A percentile compares a stretch with the other conserved stretches of the same genome.
Evolutionary conservation across 2,888 invertebrate species (phyloP).

Genomic region (Philopedon plagiatum): DNA sequence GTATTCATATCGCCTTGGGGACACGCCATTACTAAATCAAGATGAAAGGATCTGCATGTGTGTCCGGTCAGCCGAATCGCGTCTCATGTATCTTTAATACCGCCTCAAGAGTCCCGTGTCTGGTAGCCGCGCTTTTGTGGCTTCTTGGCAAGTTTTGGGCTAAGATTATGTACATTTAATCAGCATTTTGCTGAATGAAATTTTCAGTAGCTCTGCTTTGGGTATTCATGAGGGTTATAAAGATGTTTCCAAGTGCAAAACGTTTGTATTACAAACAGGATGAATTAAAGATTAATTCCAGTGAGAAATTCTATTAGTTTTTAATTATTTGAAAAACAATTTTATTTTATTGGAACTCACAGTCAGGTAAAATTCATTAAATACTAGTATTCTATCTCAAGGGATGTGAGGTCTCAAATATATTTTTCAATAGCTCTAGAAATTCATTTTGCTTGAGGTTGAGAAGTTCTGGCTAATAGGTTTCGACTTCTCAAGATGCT

Average conservation of each 20-base stretch:
- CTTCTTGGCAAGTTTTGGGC: constrained; percentile 55
- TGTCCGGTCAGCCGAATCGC: constrained; percentile 55
- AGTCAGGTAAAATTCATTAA: too few species aligned
- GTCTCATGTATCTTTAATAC: constrained; percentile 59
- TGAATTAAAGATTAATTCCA: too few species aligned
- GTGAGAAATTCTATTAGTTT: too few species aligned
- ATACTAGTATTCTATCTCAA: too few species aligned
- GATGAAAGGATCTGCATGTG: constrained; percentile 56
- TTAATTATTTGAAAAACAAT: too few species aligned
- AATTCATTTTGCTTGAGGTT: too few species aligned
- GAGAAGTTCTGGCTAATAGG: too few species aligned
- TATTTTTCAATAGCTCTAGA: too few species aligned
- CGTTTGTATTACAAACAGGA: too few species aligned
- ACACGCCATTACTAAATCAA: constrained; percentile 58
- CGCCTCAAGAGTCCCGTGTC: constrained; percentile 51
- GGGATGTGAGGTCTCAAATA: too few species aligned
- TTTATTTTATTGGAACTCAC: too few species aligned
- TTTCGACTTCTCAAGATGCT: too few species aligned
- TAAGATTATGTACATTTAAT: constrained; percentile 58
- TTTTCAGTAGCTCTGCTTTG: constrained; percentile 22
- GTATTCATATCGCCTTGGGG: constrained; percentile 58
- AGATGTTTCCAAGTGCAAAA: constrained; percentile 8
- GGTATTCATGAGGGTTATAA: constrained; percentile 17
- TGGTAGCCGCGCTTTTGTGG: constrained; percentile 49
- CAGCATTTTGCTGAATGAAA: constrained; percentile 45